These are phyloP conservation scores for Rutpela maculata DNA, from an alignment of 2,888 invertebrate genomes.

Conservation along the genomic window DNA sequence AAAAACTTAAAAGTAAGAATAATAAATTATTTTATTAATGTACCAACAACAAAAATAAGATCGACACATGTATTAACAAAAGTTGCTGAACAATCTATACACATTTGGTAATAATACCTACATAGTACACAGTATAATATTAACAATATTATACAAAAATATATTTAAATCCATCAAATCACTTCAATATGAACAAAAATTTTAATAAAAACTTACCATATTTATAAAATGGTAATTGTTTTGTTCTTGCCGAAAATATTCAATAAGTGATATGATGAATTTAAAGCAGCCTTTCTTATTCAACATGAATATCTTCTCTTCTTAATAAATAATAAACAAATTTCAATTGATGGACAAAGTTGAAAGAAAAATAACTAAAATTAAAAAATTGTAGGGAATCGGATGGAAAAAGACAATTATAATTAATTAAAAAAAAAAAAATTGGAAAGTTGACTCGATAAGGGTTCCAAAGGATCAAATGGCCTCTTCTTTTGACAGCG, in stretches of 20 bases:
- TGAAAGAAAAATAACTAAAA: no score
- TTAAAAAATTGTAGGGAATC: no score
- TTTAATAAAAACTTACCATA: background rate
- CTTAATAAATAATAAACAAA: no score
- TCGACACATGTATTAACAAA: constrained; percentile 26
- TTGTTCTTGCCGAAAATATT: background rate
- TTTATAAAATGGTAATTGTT: background rate
- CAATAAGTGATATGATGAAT: background rate
- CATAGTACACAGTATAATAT: constrained; percentile 21
- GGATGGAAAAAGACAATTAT: no score
- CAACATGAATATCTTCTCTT: constrained; percentile 15
- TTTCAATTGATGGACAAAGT: no score
- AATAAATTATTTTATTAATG: constrained; percentile 45
- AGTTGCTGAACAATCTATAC: constrained; percentile 32
- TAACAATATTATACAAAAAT: constrained; percentile 25
- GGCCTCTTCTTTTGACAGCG: no score
- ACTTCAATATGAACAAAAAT: background rate
- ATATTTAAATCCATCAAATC: constrained; percentile 8
- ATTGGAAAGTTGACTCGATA: no score
- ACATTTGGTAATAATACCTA: constrained; percentile 38
- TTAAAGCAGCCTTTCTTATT: constrained; percentile 1
- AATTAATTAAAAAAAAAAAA: no score
- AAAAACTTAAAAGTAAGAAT: background rate
- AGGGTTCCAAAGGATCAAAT: no score
- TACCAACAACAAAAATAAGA: constrained; percentile 40